A percentile compares a stretch with the other conserved stretches of the same genome.
phyloP scores from a whole-genome alignment of 2,888 invertebrate species.

The Eulithis prunata region DNA sequence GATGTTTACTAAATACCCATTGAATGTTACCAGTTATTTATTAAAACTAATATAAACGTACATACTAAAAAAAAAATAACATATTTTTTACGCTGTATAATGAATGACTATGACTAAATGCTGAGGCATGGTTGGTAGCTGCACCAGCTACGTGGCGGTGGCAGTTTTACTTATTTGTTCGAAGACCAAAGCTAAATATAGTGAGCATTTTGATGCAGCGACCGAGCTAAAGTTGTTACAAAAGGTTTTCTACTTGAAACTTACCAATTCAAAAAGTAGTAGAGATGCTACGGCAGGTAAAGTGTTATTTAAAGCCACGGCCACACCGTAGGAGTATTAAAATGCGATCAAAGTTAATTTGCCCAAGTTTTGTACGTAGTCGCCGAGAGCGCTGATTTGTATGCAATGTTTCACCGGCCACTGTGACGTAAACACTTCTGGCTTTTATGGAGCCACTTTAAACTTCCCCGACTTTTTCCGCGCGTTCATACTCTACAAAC shows the following conservation, averaged over 20 bases:
- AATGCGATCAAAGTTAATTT: conserved; percentile 69
- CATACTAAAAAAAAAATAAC: no score
- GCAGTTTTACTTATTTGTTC: no score
- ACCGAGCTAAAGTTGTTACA: conserved; percentile 24
- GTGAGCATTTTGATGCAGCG: conserved; percentile 41
- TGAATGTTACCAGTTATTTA: no score
- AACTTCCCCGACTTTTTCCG: conserved; percentile 57
- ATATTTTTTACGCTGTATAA: no score
- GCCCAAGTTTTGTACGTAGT: conserved; percentile 56
- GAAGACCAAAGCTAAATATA: not conserved
- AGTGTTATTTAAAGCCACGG: conserved; percentile 60
- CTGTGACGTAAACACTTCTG: conserved; percentile 53
- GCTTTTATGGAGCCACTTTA: conserved; percentile 54
- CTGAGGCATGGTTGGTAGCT: no score
- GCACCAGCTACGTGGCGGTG: no score
- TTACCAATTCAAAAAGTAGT: conserved; percentile 57
- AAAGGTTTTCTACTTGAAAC: conserved; percentile 33
- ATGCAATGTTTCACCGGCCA: conserved; percentile 58
- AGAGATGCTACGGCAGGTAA: conserved; percentile 51
- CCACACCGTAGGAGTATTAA: conserved; percentile 58
- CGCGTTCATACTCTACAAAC: conserved; percentile 47
- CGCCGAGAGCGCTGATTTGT: conserved; percentile 63
- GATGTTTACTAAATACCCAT: no score
- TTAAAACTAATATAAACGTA: no score
- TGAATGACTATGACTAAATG: no score